These are phyloP conservation scores for Plutomurus gul DNA, from an alignment of 1,140 invertebrate genomes.

Conservation along the genomic window DNA sequence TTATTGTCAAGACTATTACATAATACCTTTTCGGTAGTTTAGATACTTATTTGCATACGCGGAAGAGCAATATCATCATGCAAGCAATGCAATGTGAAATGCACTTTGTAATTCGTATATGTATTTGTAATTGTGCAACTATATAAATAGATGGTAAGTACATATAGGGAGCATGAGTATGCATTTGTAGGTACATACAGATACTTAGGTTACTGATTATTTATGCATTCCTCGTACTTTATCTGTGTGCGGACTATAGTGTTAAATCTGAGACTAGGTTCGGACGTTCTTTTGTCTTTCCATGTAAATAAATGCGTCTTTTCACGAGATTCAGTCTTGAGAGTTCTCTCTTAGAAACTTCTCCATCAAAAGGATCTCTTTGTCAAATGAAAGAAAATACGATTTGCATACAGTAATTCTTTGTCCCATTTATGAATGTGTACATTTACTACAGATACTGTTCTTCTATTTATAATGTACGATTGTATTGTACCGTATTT, in stretches of 20 bases:
- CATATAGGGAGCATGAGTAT: too few species aligned
- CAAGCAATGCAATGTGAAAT: slow-evolving; percentile 2
- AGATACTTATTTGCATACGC: neutral
- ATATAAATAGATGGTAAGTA: too few species aligned
- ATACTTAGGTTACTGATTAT: neutral
- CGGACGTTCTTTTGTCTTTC: slow-evolving; percentile 16
- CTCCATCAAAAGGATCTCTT: slow-evolving; percentile 1
- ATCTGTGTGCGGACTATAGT: neutral
- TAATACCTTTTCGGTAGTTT: too few species aligned
- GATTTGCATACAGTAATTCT: slow-evolving; percentile 3
- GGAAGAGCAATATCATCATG: slow-evolving; percentile 20
- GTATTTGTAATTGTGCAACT: too few species aligned
- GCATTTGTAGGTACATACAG: neutral
- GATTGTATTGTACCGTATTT: neutral
- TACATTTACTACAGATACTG: neutral
- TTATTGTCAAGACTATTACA: too few species aligned
- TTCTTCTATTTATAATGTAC: too few species aligned
- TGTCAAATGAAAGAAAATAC: neutral
- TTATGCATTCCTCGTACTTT: neutral
- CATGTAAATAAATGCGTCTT: slow-evolving; percentile 22
- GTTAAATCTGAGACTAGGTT: neutral
- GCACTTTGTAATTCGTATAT: too few species aligned
- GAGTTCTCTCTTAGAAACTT: slow-evolving; percentile 13
- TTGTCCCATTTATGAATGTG: neutral
- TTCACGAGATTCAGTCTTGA: slow-evolving; percentile 8